phyloP scores from a whole-genome alignment of 2,888 invertebrate species.

The Tenthredo notha region DNA sequence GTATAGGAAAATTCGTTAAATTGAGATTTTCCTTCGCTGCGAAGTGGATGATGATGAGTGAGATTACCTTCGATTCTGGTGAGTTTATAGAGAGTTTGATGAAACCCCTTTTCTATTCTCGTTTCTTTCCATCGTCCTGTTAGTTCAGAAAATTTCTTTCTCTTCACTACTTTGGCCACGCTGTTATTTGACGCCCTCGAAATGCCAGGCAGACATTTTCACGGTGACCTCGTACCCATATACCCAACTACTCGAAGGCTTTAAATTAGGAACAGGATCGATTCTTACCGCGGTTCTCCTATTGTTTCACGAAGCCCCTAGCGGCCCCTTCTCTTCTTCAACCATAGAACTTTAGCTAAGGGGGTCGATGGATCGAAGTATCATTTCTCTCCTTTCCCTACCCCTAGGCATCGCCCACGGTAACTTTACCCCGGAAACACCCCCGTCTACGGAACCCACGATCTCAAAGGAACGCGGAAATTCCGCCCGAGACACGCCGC shows the following conservation, averaged over 20 bases:
- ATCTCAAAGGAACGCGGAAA: conserved; percentile 69
- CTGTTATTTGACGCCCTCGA: not conserved
- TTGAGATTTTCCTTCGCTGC: conserved; percentile 89
- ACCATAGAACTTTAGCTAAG: conserved; percentile 9
- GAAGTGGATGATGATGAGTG: conserved; percentile 94
- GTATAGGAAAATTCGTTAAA: conserved; percentile 90
- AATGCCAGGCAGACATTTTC: conserved; percentile 36
- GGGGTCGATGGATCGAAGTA: conserved; percentile 45
- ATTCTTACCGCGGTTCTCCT: conserved; percentile 27
- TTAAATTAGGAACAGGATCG: conserved; percentile 36
- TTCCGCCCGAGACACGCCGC: conserved; percentile 70
- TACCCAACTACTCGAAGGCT: conserved; percentile 15
- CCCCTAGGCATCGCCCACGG: conserved; percentile 80
- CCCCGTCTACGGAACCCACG: conserved; percentile 76
- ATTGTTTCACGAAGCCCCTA: conserved; percentile 52
- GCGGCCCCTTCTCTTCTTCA: conserved; percentile 18
- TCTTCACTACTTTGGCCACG: not conserved
- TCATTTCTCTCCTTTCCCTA: conserved; percentile 48
- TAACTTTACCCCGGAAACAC: conserved; percentile 80
- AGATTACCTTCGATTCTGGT: conserved; percentile 92
- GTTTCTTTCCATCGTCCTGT: not conserved
- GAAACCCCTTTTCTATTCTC: not conserved
- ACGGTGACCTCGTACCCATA: conserved; percentile 29
- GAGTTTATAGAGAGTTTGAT: conserved; percentile 67
- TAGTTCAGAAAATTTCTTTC: not conserved